Evolutionary conservation across 2,888 invertebrate species (phyloP).

Genomic region (Cryptus viduatorius): DNA sequence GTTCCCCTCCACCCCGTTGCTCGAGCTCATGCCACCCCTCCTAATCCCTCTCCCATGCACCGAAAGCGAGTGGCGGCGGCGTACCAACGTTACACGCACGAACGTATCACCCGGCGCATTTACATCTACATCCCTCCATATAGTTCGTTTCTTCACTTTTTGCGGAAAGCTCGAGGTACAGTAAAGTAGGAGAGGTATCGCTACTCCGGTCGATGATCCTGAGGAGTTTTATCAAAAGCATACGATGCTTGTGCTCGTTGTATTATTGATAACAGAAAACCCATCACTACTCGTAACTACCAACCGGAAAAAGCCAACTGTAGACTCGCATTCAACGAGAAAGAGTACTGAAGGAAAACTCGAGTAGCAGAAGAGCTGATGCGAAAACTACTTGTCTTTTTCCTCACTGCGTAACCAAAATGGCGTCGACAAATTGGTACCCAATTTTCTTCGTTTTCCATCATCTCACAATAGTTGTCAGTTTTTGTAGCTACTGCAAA

Average conservation of each 20-base stretch:
- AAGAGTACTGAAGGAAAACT: neutral
- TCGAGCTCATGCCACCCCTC: constrained; percentile 50
- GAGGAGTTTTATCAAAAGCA: neutral
- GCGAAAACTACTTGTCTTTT: neutral
- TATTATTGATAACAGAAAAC: neutral
- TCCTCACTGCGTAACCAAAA: neutral
- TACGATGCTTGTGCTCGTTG: neutral
- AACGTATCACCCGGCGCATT: constrained; percentile 62
- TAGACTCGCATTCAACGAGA: neutral
- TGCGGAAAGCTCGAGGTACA: constrained; percentile 13
- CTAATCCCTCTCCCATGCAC: constrained; percentile 55
- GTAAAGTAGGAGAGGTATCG: constrained; percentile 40
- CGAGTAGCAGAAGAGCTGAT: neutral
- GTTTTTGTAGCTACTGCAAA: no score
- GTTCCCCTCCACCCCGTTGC: constrained; percentile 55
- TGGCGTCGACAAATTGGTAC: neutral
- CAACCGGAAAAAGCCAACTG: neutral
- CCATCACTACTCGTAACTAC: neutral
- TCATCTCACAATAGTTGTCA: no score
- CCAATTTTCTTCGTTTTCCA: no score
- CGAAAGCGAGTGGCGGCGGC: constrained; percentile 59
- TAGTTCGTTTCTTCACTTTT: constrained; percentile 36
- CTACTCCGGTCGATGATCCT: constrained; percentile 45
- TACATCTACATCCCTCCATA: constrained; percentile 58
- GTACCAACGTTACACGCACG: constrained; percentile 66